A percentile compares a stretch with the other conserved stretches of the same genome.
Conservation (phyloP, 92 coral and sea anemone genomes). For the Desmophyllum pertusum region DNA sequence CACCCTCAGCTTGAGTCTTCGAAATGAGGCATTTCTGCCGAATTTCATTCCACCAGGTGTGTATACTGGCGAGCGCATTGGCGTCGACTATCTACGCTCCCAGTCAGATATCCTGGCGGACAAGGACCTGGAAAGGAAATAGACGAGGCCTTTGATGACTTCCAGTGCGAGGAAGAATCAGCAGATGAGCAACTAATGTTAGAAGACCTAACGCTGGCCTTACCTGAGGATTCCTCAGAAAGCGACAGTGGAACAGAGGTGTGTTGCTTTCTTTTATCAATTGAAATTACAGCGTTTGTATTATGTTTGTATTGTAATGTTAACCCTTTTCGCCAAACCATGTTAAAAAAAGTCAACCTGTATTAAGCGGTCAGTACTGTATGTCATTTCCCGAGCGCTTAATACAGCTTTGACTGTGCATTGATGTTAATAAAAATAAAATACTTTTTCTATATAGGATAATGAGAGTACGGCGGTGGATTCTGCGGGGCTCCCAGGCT, state of each 20-base stretch:
- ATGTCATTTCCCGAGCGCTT: too few species aligned
- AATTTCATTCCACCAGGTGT: constrained; percentile 4
- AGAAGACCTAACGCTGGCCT: neutral
- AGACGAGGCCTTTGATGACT: neutral
- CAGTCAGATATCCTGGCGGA: constrained; percentile 8
- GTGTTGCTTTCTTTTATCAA: too few species aligned
- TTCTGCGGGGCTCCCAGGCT: neutral
- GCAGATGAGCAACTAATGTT: neutral
- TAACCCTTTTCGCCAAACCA: too few species aligned
- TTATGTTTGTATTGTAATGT: too few species aligned
- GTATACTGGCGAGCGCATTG: neutral
- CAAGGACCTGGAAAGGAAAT: neutral
- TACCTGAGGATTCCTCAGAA: constrained; percentile 13
- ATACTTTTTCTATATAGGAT: neutral
- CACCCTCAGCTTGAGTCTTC: neutral
- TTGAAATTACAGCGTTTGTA: too few species aligned
- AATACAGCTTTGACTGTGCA: too few species aligned
- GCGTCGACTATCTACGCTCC: constrained; percentile 13
- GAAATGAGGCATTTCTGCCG: neutral
- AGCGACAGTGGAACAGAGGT: constrained; percentile 4
- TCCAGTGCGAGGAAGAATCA: neutral
- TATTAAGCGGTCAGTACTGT: too few species aligned
- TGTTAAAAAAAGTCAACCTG: too few species aligned
- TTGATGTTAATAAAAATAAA: too few species aligned
- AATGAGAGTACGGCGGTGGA: neutral